Conservation (phyloP, 1,140 invertebrate species). For the Drosophila pruinosa region DNA sequence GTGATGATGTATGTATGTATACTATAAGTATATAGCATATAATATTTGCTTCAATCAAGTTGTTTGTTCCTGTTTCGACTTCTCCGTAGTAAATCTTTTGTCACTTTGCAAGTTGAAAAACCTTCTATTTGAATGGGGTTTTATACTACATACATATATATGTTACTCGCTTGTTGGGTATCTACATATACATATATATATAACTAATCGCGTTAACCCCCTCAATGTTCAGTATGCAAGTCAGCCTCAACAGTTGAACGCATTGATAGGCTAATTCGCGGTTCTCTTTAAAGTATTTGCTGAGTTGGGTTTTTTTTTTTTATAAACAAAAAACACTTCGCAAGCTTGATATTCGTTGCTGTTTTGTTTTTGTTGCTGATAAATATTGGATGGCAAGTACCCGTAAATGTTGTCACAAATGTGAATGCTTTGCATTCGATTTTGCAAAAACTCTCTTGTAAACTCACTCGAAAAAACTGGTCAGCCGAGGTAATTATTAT, state of each 20-base stretch:
- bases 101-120: background rate
- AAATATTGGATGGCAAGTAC: conserved; percentile 19
- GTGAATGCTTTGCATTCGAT: background rate
- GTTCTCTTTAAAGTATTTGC: conserved; percentile 19
- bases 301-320: conserved; percentile 22
- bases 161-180: background rate
- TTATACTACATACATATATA: no score
- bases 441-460: conserved; percentile 1
- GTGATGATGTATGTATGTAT: conserved; percentile 1
- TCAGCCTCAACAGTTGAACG: conserved; percentile 26
- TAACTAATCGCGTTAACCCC: background rate
- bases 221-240: conserved; percentile 26
- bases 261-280: conserved; percentile 34
- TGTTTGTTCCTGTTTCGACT: conserved; percentile 21
- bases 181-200: background rate
- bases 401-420: conserved; percentile 7
- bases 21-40: background rate
- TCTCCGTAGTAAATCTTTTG: conserved; percentile 14
- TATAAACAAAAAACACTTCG: background rate
- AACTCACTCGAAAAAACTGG: background rate
- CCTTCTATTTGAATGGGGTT: conserved; percentile 3
- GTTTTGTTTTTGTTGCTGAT: background rate
- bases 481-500: background rate
- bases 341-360: conserved; percentile 1
- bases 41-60: conserved; percentile 38